Percentiles rank a stretch among this genome's conserved stretches.
Evolutionary conservation across 2,888 invertebrate species (phyloP).

Genomic region (Pristionchus arcanus): DNA sequence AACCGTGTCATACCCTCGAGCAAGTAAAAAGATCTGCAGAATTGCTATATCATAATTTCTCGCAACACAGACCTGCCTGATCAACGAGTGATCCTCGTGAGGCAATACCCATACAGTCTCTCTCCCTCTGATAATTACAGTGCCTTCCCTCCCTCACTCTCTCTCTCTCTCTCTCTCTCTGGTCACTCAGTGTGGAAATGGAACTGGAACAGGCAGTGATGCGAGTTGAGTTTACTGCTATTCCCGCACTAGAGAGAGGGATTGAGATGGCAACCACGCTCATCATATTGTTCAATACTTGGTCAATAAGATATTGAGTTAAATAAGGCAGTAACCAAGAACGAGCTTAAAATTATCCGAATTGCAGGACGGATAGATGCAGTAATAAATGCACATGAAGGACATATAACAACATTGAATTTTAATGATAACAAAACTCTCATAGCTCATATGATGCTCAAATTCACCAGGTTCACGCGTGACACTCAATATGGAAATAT

Average conservation of each 20-base stretch:
- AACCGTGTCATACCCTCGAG: no score
- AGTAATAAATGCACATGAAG: no score
- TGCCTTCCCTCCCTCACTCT: background rate
- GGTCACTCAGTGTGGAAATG: conserved; percentile 36
- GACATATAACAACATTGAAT: no score
- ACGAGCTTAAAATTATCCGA: no score
- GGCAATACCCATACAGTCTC: background rate
- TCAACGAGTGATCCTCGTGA: background rate
- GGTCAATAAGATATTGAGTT: no score
- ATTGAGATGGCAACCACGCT: background rate
- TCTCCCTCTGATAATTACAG: conserved; percentile 42
- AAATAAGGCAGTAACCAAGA: no score
- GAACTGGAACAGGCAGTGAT: conserved; percentile 36
- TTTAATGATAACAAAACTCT: background rate
- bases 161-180: background rate
- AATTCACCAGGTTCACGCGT: background rate
- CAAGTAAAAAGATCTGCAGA: no score
- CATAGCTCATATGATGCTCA: background rate
- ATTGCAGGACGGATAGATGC: no score
- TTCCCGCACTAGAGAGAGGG: background rate
- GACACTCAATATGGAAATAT: conserved; percentile 36
- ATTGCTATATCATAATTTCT: background rate
- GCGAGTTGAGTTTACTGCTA: conserved; percentile 35
- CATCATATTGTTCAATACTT: background rate
- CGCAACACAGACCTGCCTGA: background rate